These are phyloP conservation scores for Seira ritae DNA, from an alignment of 2,888 invertebrate genomes.

Conservation along the genomic window DNA sequence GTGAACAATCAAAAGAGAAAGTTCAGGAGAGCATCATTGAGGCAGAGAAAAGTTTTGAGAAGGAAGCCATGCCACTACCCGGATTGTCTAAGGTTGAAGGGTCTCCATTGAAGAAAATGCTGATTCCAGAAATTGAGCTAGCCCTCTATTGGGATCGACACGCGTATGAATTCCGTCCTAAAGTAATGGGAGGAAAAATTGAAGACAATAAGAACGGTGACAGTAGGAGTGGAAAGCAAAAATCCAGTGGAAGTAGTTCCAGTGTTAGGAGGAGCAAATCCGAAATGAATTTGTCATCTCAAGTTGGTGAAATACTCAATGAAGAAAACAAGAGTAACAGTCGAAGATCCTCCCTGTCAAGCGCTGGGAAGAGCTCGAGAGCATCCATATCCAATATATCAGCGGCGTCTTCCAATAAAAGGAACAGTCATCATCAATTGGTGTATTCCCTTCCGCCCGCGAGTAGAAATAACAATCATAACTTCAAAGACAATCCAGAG, in stretches of 20 bases:
- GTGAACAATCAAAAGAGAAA: slow-evolving; percentile 33
- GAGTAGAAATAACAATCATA: not conserved
- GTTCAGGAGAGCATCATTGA: slow-evolving; percentile 33
- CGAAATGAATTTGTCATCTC: slow-evolving; percentile 40
- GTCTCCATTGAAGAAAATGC: slow-evolving; percentile 33
- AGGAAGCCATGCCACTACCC: slow-evolving; percentile 47
- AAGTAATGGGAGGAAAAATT: not conserved
- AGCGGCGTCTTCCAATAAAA: not conserved
- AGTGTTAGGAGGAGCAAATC: slow-evolving; percentile 40
- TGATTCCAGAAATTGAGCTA: slow-evolving; percentile 69
- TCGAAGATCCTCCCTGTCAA: not conserved
- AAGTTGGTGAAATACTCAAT: slow-evolving; percentile 46
- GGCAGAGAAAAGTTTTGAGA: slow-evolving; percentile 42
- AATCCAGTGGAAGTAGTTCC: not conserved
- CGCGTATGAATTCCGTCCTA: slow-evolving; percentile 58
- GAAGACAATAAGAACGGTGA: slow-evolving; percentile 2
- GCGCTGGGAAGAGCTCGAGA: not conserved
- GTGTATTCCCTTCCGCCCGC: not conserved
- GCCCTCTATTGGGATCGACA: slow-evolving; percentile 72
- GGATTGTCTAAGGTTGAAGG: slow-evolving; percentile 30
- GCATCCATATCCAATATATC: not conserved
- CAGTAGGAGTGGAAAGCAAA: not conserved
- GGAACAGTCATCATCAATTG: not conserved
- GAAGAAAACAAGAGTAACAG: slow-evolving; percentile 9
- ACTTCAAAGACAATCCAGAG: not conserved